Percentiles rank a stretch among this genome's conserved stretches.
Evolutionary conservation across 2,797 vertebrate species (phyloP).

Genomic region (Anguilla megastoma): DNA sequence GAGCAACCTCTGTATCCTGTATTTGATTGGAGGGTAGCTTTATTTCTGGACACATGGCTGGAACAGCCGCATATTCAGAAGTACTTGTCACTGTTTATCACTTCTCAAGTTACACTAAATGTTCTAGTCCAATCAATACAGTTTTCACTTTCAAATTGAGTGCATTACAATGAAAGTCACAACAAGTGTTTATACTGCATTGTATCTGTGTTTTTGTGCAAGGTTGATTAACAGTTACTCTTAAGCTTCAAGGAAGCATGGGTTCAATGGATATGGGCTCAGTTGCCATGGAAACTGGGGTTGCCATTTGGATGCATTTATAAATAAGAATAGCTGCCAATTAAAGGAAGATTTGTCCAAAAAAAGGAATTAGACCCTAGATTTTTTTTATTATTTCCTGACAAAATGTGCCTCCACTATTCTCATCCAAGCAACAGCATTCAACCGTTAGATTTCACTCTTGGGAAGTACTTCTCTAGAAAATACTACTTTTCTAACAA

Average conservation of each 20-base stretch:
- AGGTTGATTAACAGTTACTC: slow-evolving; percentile 22
- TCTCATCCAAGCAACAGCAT: slow-evolving; percentile 6
- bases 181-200: neutral
- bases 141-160: neutral
- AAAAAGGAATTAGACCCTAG: slow-evolving; percentile 4
- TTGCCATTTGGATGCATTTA: slow-evolving; percentile 15
- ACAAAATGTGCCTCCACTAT: slow-evolving; percentile 1
- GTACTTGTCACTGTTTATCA: neutral
- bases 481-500: neutral
- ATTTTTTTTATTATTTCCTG: neutral
- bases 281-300: slow-evolving; percentile 34
- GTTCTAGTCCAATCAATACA: neutral
- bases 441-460: slow-evolving; percentile 8
- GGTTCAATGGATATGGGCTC: neutral
- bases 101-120: neutral
- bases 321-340: slow-evolving; percentile 33
- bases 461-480: slow-evolving; percentile 11
- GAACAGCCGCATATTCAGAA: neutral
- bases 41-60: neutral
- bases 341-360: slow-evolving; percentile 20
- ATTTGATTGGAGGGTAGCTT: neutral
- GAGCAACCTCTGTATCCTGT: slow-evolving; percentile 11
- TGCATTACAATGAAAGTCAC: neutral
- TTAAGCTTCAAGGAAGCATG: slow-evolving; percentile 22
- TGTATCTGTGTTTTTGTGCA: neutral